Base-by-base conservation (phyloP, 2,113 vertebrate genomes). In the Melanerpes aurifrons region DNA sequence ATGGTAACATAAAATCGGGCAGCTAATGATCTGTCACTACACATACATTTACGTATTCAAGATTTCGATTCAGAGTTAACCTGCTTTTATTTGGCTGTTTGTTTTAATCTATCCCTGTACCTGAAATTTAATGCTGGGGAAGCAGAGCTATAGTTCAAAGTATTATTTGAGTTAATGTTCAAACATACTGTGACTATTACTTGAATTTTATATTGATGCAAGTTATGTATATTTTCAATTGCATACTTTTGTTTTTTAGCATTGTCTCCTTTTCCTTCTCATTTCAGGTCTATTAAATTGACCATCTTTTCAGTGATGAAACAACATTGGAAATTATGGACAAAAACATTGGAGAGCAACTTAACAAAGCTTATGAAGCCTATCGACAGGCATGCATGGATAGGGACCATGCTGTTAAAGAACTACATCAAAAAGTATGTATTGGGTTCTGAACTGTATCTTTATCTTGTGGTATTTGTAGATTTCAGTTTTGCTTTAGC, bases 331-430 rank as follows among this genome's bases (percentile, higher is more conserved):
- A 94, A 97, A 98, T 98, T 98, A 99, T 99, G 99, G 99, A 99
- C 96, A 99, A 98, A 98, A 99, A 99, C 97, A 99, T 99, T 80
- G 98, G 98, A 92, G 99, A 99, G 86, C 98, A 99, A 96, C 99
- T 99, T 97, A 99, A 99, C 97, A 99, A 99, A 98, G 99, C 99
- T 89, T 99, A 98, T 12, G 99, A 99, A 98, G 99, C 99, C 82
- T 99, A 98, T 97, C 98, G 98, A 64, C 99, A 99, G 96, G 99
- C 98, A 80, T 99, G 98, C 94, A 98, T 99, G 95, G 99, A 99
- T 85, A 99, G 98, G 96, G 99, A 99, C 75, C 97, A 97, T 84
- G 98, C 98, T 89, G 96, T 98, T 92, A 99, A 97, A 97, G 98
- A 99, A 76, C 97, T 99, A 68, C 98, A 99, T 94, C 98, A 98